Evolutionary conservation across 2,888 invertebrate genomes (phyloP), one percentile per base, ranked within the genome.

Genomic region (Agonopterix arenella): DNA sequence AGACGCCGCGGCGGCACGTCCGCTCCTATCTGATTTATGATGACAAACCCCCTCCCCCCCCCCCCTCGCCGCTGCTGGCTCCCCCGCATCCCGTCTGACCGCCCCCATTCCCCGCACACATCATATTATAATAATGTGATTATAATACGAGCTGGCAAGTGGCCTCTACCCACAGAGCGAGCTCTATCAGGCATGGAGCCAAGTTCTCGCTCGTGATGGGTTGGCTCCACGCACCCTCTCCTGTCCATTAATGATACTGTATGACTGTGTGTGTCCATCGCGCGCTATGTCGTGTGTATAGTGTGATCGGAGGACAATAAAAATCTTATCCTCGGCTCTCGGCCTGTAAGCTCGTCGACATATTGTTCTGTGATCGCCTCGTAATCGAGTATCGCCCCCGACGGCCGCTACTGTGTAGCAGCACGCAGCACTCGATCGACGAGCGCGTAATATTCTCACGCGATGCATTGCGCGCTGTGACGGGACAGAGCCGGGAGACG

Each of bases 21-120:
- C 38, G 18, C 46, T n/a, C 46, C 10, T 16, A 9, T 9, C 46
- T 46, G 46, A 46, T 46, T 46, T 46, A 46, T 46, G 46, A 46
- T 7, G 36, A 36, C 9, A 36, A 10, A 28, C 4, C 36, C 18
- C 10, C 28, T 5, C 18, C 42, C 7, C 28, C 28, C n/a, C 4
- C 36, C 18, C 10, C 28, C 10, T n/a, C 42, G 4, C 28, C 28
- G 4, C 7, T 5, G 28, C 28, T 18, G 18, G 18, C 42, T 13
- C 42, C 28, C 44, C 11, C 18, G 28, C 44, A 8, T n/a, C 40
- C 40, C 28, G 28, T 7, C 28, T 28, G 28, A 28, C 28, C 28
- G 28, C 28, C 28, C 28, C 4, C 28, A 28, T 28, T 28, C 28
- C 28, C 28, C 28, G 28, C 28, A 28, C 28, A 28, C 28, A 28